These are phyloP conservation scores for Drosophila jambulina DNA, from an alignment of 1,140 invertebrate genomes.

Conservation along the genomic window DNA sequence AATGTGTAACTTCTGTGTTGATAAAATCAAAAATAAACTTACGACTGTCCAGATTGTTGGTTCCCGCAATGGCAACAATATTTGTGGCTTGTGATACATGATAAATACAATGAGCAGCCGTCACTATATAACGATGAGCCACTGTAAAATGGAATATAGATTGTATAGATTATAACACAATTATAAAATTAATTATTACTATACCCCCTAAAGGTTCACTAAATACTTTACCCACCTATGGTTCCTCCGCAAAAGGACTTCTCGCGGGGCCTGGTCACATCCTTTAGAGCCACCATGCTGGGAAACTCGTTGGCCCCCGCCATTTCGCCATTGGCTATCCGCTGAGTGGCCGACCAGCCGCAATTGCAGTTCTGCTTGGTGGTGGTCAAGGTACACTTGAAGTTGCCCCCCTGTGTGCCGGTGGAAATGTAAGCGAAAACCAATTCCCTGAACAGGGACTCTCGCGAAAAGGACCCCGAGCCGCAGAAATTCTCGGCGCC, in stretches of 20 bases:
- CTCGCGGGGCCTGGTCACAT: constrained; percentile 22
- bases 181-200: no score
- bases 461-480: constrained; percentile 51
- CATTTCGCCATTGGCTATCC: constrained; percentile 71
- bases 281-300: constrained; percentile 66
- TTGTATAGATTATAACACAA: no score
- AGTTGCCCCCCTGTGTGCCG: constrained; percentile 39
- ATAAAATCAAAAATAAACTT: constrained; percentile 28
- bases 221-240: constrained; percentile 53
- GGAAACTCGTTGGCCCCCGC: constrained; percentile 71
- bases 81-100: constrained; percentile 32
- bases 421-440: constrained; percentile 72
- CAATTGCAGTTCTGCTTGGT: constrained; percentile 65
- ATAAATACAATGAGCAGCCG: constrained; percentile 69
- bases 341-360: constrained; percentile 69
- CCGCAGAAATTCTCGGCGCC: constrained; percentile 77
- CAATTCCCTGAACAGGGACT: constrained; percentile 68
- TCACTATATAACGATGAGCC: constrained; percentile 63
- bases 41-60: constrained; percentile 59
- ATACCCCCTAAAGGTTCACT: no score
- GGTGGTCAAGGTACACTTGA: constrained; percentile 57
- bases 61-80: constrained; percentile 63
- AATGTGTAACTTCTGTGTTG: background rate
- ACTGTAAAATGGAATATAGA: constrained; percentile 32
- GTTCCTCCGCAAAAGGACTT: constrained; percentile 63